Evolutionary conservation across 2,888 invertebrate species (phyloP).

Genomic region (Coelopa pilipes): DNA sequence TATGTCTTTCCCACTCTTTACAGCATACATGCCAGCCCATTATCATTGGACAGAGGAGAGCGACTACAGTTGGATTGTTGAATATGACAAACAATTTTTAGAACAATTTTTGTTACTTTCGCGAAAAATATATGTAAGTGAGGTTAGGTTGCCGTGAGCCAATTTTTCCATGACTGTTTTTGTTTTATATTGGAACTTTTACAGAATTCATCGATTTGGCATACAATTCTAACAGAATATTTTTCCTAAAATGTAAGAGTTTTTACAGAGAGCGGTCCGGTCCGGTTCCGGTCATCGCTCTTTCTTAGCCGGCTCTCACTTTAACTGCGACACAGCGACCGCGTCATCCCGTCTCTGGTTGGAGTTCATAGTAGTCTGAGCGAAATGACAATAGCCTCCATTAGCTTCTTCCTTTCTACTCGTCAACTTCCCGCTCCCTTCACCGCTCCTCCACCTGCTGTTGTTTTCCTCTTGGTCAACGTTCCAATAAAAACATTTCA

Average conservation of each 20-base stretch:
- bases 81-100: constrained; percentile 30
- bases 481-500: not conserved
- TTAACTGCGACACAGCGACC: too few species aligned
- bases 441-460: too few species aligned
- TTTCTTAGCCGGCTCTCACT: too few species aligned
- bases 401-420: too few species aligned
- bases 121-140: constrained; percentile 35
- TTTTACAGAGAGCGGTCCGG: too few species aligned
- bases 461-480: constrained; percentile 13
- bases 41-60: not conserved
- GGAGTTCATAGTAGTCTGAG: not conserved
- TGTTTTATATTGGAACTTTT: not conserved
- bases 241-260: too few species aligned
- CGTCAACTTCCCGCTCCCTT: not conserved
- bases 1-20: constrained; percentile 12
- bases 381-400: not conserved
- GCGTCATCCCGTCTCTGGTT: too few species aligned
- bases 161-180: constrained; percentile 1
- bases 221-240: too few species aligned
- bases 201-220: too few species aligned
- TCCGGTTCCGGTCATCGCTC: too few species aligned
- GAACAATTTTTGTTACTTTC: constrained; percentile 40
- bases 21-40: not conserved
- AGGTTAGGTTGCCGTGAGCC: constrained; percentile 40
- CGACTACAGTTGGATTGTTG: not conserved